These are phyloP conservation scores for Montipora efflorescens DNA, from an alignment of 64 coral and sea anemone genomes.

Conservation along the genomic window DNA sequence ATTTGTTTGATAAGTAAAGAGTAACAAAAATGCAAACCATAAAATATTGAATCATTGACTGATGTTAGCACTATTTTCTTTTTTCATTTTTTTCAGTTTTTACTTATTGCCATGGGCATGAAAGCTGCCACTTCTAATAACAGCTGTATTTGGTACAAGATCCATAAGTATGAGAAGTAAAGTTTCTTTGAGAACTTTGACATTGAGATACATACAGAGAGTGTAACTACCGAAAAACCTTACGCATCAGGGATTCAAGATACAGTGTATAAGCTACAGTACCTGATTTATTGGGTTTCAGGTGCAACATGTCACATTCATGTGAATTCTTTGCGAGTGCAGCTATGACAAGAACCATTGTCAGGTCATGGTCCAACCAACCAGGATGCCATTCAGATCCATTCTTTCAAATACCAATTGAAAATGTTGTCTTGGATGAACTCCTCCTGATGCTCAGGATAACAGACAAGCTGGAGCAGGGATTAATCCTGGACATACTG, in stretches of 20 bases:
- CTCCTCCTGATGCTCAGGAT: conserved; percentile 52
- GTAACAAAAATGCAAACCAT: background rate
- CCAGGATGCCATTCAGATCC: conserved; percentile 58
- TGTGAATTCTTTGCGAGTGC: background rate
- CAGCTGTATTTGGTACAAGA: conserved; percentile 61
- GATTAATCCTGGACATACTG: conserved; percentile 58
- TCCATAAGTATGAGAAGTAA: conserved; percentile 67
- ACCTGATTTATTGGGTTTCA: background rate
- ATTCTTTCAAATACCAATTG: conserved; percentile 44
- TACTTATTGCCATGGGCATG: conserved; percentile 67
- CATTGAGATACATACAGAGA: too few species aligned
- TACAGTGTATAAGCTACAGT: background rate
- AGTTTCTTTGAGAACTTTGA: conserved; percentile 1
- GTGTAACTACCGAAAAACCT: background rate
- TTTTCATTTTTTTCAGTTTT: conserved; percentile 45
- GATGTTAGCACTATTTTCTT: conserved; percentile 10
- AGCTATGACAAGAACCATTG: conserved; percentile 27
- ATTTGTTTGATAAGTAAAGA: background rate
- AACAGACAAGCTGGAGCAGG: conserved; percentile 49
- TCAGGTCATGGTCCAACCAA: conserved; percentile 15
- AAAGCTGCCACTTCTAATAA: conserved; percentile 63
- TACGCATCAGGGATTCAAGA: background rate
- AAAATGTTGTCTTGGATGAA: conserved; percentile 53
- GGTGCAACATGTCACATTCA: conserved; percentile 57
- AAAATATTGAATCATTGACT: background rate